Base-by-base conservation (phyloP, 1,140 invertebrate species). In the Aphelinus atriplicis region DNA sequence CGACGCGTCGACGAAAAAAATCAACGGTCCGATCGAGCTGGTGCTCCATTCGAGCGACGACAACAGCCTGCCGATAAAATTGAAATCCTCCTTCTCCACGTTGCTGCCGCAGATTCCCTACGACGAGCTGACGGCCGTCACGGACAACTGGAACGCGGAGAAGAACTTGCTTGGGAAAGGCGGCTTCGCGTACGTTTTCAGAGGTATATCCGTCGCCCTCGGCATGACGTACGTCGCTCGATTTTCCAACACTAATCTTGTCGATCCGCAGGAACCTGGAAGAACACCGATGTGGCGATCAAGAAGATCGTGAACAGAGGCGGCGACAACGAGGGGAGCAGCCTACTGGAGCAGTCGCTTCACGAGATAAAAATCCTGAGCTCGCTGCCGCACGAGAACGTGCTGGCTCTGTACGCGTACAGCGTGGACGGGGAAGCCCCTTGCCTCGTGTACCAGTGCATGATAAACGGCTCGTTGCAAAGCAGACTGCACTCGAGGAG, bases 381-480 rank as follows among this genome's bases (percentile, higher is more conserved):
- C 84, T 89, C 92, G 58, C 95, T 81, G 84, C 58, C 94, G 48
- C 95, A 97, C 86, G 95, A 97, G 80, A 97, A 98, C 81, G 94
- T 98, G 77, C 87, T 98, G 60, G 93, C 94, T 0, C 84, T 98
- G 0, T 97, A 96, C 86, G 96, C 93, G 43, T 96, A 93, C 83
- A 92, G 92, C 78, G 83, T 93, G 68, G 90, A 88, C 77, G 89
- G 87, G 74, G 88, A 85, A 75, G 87, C 94, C 81, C 92, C 94
- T 2, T 97, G 96, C 84, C 83, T 98, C 7, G 92, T 96, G 1
- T 97, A 97, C 85, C 95, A 97, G 83, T 92, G 92, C 68, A 97
- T 97, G 95, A 86, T 90, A 1, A 96, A 95, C 78, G 96, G 96
- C 0, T 96, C 95, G 1, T 84, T 97, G 64, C 95, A 97, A 84